These are phyloP conservation scores for Eurosta solidaginis DNA, from an alignment of 1,140 invertebrate species.

Conservation along the genomic window DNA sequence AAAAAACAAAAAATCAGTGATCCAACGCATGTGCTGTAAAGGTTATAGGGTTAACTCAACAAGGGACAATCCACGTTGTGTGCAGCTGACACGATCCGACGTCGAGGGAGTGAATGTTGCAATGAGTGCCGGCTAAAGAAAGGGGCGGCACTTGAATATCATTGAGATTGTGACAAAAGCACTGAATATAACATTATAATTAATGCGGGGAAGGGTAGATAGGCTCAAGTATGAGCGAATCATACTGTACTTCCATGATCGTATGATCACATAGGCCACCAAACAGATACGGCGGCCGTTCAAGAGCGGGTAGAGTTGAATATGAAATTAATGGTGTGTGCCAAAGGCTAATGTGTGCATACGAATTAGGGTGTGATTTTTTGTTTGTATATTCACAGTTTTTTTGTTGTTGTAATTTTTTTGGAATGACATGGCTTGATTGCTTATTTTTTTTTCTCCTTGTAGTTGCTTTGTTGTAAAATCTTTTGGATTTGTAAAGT, in stretches of 20 bases:
- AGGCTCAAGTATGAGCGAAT: background rate
- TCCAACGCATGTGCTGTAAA: no score
- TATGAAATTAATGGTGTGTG: constrained; percentile 51
- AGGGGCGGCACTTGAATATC: constrained; percentile 10
- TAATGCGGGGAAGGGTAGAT: background rate
- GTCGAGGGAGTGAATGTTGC: background rate
- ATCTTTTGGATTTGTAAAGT: background rate
- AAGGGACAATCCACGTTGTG: background rate
- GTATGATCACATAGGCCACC: background rate
- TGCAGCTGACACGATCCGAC: background rate
- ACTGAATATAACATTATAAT: background rate
- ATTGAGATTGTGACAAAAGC: constrained; percentile 13
- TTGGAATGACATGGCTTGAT: background rate
- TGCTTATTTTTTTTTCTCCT: no score
- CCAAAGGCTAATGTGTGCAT: constrained; percentile 38
- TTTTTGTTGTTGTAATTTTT: background rate
- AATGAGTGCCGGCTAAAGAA: background rate
- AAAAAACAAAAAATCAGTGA: background rate
- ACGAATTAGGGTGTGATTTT: constrained; percentile 25
- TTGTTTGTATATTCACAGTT: background rate
- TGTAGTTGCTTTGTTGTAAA: background rate
- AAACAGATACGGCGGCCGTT: background rate
- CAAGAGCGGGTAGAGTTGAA: constrained; percentile 29
- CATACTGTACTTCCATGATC: background rate
- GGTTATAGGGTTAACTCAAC: background rate